Evolutionary conservation across 2,888 invertebrate species (phyloP), one percentile per base, ranked within the genome.

Genomic region (Acleris sparsana): DNA sequence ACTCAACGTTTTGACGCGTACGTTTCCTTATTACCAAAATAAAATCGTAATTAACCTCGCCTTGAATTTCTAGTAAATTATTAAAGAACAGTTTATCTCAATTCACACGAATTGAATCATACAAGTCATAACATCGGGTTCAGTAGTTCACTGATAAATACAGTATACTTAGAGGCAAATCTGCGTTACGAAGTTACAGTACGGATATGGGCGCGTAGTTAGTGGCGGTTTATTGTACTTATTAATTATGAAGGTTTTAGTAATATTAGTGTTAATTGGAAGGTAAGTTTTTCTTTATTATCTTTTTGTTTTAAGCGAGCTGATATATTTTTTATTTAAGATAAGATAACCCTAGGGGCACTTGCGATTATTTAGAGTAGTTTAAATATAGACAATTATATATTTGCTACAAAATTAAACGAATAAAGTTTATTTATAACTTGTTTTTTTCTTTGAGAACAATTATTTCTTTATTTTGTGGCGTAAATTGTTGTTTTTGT

Each of bases 121-220:
- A 22, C 33, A 39, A 17, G 64, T 29, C 55, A 48, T 43, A 59
- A 53, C 59, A 17, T 11, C 39, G 53, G 56, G 65, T 65, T 65
- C 65, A 65, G 60, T 29, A 65, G 65, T 65, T 60, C 65, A 65
- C 44, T 46, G 65, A 65, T 65, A 65, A 65, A 25, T 46, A 43
- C 46, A 33, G 33, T 9, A 13, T 46, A n/a, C n/a, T n/a, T n/a
- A 46, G n/a, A 11, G 11, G 57, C 48, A 55, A 60, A 65, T 61
- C 53, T 52, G 46, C 17, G 57, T 55, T 60, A 25, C 65, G 64
- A 51, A 56, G 65, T 65, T 51, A 18, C 22, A 39, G 46, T 53
- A 51, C 43, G 57, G 49, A 56, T 56, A 53, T 48, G 48, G 51
- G 43, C 49, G 51, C 22, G 17, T 22, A 43, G 29, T 46, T 20